phyloP scores from a whole-genome alignment of 1,140 invertebrate genomes.

The Mylabris phalerata region DNA sequence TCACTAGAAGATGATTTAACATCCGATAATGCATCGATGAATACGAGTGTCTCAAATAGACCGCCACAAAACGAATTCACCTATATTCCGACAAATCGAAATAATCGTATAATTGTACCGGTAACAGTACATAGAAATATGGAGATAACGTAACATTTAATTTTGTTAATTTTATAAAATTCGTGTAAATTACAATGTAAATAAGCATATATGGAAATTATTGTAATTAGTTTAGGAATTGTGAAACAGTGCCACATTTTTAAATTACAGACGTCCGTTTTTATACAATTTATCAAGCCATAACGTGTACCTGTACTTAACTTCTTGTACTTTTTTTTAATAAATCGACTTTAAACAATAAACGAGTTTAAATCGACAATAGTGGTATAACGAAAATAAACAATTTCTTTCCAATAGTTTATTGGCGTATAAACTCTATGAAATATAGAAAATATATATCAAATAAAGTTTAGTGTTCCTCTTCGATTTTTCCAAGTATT shows the following conservation, averaged over 20 bases:
- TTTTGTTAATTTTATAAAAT: not conserved
- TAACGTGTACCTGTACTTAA: not conserved
- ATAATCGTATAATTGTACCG: constrained; percentile 71
- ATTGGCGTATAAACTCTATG: too few relatives aligned
- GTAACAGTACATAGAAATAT: constrained; percentile 82
- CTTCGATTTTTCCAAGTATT: constrained; percentile 18
- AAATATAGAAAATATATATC: too few relatives aligned
- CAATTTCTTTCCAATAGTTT: too few relatives aligned
- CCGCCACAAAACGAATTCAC: constrained; percentile 35
- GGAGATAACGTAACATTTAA: constrained; percentile 50
- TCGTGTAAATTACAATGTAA: not conserved
- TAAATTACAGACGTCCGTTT: not conserved
- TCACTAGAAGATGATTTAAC: constrained; percentile 49
- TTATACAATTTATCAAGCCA: not conserved
- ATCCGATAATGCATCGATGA: constrained; percentile 55
- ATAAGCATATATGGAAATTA: not conserved
- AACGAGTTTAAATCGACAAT: too few relatives aligned
- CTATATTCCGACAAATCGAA: constrained; percentile 43
- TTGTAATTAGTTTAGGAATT: not conserved
- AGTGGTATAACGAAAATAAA: too few relatives aligned
- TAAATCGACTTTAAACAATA: not conserved
- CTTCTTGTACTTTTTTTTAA: not conserved
- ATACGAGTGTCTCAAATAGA: constrained; percentile 49
- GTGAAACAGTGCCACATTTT: not conserved
- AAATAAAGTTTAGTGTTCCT: constrained; percentile 11